Percentiles rank a stretch among this genome's conserved stretches.
These are phyloP conservation scores for Diplazon laetatorius DNA, from an alignment of 2,888 invertebrate species.

Conservation along the genomic window DNA sequence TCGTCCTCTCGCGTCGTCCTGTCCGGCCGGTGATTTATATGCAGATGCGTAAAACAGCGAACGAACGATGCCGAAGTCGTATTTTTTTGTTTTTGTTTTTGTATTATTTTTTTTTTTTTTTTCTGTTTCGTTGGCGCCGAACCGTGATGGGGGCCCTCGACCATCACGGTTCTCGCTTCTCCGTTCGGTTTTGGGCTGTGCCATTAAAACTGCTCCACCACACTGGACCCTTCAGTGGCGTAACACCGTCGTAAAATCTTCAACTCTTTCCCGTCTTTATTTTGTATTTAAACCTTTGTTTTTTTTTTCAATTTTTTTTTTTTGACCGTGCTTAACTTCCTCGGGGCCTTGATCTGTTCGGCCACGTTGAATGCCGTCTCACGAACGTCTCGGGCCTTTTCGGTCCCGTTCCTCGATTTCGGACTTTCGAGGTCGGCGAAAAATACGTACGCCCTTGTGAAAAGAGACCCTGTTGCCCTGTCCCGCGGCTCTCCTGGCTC, in stretches of 20 bases:
- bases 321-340: background rate
- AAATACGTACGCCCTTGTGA: constrained; percentile 45
- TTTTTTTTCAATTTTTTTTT: too few species aligned
- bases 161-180: constrained; percentile 47
- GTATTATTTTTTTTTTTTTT: too few species aligned
- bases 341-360: constrained; percentile 2
- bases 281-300: background rate
- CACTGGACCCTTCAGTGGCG: constrained; percentile 67
- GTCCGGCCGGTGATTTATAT: constrained; percentile 79
- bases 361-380: background rate
- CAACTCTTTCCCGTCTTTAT: background rate
- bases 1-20: constrained; percentile 59
- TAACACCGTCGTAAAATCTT: constrained; percentile 61
- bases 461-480: constrained; percentile 49
- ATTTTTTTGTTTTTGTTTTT: too few species aligned
- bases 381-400: background rate
- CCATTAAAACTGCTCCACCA: constrained; percentile 74
- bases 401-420: background rate
- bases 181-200: constrained; percentile 60
- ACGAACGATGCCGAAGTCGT: constrained; percentile 36
- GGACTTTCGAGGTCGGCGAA: constrained; percentile 11
- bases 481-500: constrained; percentile 51
- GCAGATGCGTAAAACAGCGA: constrained; percentile 74
- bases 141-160: background rate
- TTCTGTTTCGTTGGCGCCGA: constrained; percentile 29